Conservation (phyloP, 2,113 vertebrate species). For the Nematolebias whitei region DNA sequence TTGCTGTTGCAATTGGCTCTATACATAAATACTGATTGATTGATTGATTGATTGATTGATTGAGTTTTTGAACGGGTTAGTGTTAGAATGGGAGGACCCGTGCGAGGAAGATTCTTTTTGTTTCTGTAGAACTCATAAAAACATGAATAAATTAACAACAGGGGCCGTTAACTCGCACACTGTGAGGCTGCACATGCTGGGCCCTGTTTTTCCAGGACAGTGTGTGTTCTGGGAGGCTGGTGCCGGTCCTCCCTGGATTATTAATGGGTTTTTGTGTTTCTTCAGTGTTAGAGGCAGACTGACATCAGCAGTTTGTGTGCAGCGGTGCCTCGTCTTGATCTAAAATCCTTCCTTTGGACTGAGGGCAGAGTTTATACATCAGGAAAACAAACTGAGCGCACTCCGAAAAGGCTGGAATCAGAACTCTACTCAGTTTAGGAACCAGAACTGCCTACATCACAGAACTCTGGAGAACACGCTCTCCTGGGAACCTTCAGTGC, state of each 20-base stretch:
- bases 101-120: background rate
- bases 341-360: background rate
- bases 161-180: background rate
- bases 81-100: background rate
- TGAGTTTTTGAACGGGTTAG: too few species aligned
- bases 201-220: slow-evolving; percentile 18
- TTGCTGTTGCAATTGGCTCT: too few species aligned
- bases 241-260: slow-evolving; percentile 29
- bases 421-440: too few species aligned
- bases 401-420: too few species aligned
- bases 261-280: slow-evolving; percentile 41
- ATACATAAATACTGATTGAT: too few species aligned
- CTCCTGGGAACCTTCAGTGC: too few species aligned
- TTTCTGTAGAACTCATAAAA: background rate
- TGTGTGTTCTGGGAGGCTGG: slow-evolving; percentile 22
- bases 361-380: background rate
- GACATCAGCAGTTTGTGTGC: too few species aligned
- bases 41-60: too few species aligned
- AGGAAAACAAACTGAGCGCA: too few species aligned
- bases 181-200: slow-evolving; percentile 22
- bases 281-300: slow-evolving; percentile 45
- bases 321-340: too few species aligned
- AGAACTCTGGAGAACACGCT: too few species aligned
- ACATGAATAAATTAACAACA: background rate
- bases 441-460: too few species aligned